Conservation (phyloP, 2,888 invertebrate species). For the Rhimphoctona megacephalus region DNA sequence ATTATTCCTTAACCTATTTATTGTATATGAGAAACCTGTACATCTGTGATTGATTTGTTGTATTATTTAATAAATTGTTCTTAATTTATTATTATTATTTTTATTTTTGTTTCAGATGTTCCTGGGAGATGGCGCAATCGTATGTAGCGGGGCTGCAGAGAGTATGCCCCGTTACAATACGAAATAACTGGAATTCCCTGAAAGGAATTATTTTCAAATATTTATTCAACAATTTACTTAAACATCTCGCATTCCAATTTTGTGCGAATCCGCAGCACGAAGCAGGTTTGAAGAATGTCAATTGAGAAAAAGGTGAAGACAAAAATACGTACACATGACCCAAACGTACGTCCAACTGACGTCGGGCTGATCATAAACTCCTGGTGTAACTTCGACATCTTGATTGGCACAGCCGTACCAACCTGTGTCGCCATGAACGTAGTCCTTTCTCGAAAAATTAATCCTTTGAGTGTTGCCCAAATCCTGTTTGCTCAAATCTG, state of each 20-base stretch:
- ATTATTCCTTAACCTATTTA: too few species aligned
- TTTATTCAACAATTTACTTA: too few species aligned
- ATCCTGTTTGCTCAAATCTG: slow-evolving; percentile 27
- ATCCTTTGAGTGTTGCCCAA: slow-evolving; percentile 46
- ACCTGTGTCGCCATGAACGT: slow-evolving; percentile 79
- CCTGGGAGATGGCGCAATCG: too few species aligned
- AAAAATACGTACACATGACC: slow-evolving; percentile 77
- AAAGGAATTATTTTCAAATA: slow-evolving; percentile 71
- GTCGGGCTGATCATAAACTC: slow-evolving; percentile 66
- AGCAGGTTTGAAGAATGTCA: too few species aligned
- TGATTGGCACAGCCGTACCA: slow-evolving; percentile 80
- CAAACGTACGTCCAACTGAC: slow-evolving; percentile 80
- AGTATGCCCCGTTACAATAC: too few species aligned
- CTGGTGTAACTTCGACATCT: slow-evolving; percentile 58
- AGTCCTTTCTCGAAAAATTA: slow-evolving; percentile 70
- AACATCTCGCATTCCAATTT: background rate
- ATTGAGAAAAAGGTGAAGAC: background rate
- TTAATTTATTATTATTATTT: too few species aligned
- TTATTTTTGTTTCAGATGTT: too few species aligned
- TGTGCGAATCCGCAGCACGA: background rate
- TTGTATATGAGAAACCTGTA: too few species aligned
- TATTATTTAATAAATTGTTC: too few species aligned
- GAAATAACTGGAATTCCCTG: slow-evolving; percentile 85
- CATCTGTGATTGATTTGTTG: too few species aligned
- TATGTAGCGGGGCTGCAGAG: too few species aligned